Evolutionary conservation across 2,888 invertebrate genomes (phyloP).

Genomic region (Marronus borbonicus): DNA sequence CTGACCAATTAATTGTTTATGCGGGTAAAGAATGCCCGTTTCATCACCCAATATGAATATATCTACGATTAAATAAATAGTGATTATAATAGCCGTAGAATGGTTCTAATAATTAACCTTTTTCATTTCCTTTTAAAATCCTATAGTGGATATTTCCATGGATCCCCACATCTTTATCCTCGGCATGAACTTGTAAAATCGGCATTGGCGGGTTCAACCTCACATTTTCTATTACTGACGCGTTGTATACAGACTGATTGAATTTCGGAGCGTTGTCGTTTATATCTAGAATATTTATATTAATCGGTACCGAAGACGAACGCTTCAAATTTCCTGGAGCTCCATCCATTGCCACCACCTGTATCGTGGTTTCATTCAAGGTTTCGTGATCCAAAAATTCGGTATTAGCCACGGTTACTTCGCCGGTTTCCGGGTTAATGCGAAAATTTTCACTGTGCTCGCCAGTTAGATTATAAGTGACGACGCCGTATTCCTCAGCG

Average conservation of each 20-base stretch:
- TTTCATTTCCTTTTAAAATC: constrained; percentile 80
- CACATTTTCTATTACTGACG: constrained; percentile 88
- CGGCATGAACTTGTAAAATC: constrained; percentile 86
- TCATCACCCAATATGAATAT: constrained; percentile 83
- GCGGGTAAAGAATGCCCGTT: constrained; percentile 88
- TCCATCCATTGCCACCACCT: constrained; percentile 86
- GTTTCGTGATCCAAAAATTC: constrained; percentile 86
- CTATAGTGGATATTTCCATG: constrained; percentile 85
- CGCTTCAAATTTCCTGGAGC: constrained; percentile 81
- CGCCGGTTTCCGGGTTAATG: constrained; percentile 81
- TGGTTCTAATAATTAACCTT: constrained; percentile 69
- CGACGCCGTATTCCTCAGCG: constrained; percentile 83
- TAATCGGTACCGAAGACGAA: constrained; percentile 83
- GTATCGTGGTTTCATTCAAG: constrained; percentile 79
- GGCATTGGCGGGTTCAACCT: constrained; percentile 86
- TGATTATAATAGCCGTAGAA: not conserved
- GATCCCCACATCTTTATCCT: constrained; percentile 84
- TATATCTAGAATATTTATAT: constrained; percentile 85
- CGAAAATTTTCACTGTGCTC: constrained; percentile 82
- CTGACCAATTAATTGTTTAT: constrained; percentile 80
- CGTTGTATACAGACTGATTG: constrained; percentile 82
- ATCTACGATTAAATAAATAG: constrained; percentile 69
- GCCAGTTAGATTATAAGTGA: constrained; percentile 85
- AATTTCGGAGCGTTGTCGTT: constrained; percentile 93
- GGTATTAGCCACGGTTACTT: constrained; percentile 82